Evolutionary conservation across 2,888 invertebrate genomes (phyloP).

Genomic region (Agapostemon virescens): DNA sequence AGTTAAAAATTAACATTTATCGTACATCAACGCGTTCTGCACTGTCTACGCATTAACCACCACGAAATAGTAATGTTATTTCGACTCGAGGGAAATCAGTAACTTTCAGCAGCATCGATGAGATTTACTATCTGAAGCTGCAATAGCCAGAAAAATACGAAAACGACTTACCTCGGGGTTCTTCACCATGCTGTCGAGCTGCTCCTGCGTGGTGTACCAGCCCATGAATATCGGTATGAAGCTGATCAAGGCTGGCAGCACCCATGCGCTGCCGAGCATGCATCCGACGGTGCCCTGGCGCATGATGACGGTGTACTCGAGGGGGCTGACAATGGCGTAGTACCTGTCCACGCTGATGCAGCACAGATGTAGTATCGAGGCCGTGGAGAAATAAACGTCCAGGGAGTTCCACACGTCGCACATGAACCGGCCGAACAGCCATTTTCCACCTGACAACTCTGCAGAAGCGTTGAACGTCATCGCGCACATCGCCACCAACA

Average conservation of each 20-base stretch:
- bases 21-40: too few relatives aligned
- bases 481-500: conserved; percentile 94
- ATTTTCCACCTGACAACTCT: conserved; percentile 90
- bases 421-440: conserved; percentile 94
- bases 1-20: too few relatives aligned
- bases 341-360: conserved; percentile 96
- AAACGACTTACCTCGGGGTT: conserved; percentile 84
- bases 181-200: conserved; percentile 82
- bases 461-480: conserved; percentile 96
- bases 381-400: conserved; percentile 96
- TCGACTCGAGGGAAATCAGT: too few relatives aligned
- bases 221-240: conserved; percentile 85
- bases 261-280: conserved; percentile 83
- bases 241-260: conserved; percentile 84
- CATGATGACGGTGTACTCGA: conserved; percentile 96
- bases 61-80: too few relatives aligned
- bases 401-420: conserved; percentile 97
- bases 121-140: too few relatives aligned
- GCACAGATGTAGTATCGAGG: conserved; percentile 95
- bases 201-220: conserved; percentile 86
- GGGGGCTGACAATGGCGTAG: conserved; percentile 94
- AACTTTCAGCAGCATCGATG: too few relatives aligned
- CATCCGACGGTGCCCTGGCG: conserved; percentile 88
- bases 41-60: too few relatives aligned
- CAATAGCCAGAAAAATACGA: not conserved